Evolutionary conservation across 23 tunicate species (phyloP).

Genomic region (Corella eumyota): DNA sequence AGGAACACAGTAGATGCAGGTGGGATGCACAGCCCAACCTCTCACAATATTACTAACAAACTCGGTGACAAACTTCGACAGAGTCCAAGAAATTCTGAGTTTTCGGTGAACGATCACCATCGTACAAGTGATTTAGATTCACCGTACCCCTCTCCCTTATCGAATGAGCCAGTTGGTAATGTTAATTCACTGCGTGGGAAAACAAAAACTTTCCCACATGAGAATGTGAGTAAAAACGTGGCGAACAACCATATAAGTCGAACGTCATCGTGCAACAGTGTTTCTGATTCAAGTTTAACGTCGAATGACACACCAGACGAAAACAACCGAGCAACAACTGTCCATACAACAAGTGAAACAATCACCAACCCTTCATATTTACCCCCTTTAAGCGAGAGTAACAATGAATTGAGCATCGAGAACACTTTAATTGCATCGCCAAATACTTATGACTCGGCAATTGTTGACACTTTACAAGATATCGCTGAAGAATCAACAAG

Average conservation of each 20-base stretch:
- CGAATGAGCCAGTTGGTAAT: constrained; percentile 7
- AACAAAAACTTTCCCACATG: background rate
- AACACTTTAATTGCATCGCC: constrained; percentile 9
- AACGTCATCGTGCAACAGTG: constrained; percentile 69
- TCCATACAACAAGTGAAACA: background rate
- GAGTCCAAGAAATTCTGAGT: constrained; percentile 27
- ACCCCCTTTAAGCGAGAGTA: background rate
- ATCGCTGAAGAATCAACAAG: background rate
- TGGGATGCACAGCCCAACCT: background rate
- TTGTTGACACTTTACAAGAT: constrained; percentile 9
- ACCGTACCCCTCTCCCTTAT: constrained; percentile 22
- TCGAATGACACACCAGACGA: constrained; percentile 54
- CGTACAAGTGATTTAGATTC: constrained; percentile 13
- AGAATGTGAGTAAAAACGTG: background rate
- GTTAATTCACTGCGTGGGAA: constrained; percentile 4
- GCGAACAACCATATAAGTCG: constrained; percentile 15
- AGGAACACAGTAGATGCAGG: constrained; percentile 1
- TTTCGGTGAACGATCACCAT: constrained; percentile 6
- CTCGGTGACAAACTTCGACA: constrained; percentile 24
- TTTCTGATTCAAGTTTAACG: constrained; percentile 64
- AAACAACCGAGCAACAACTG: constrained; percentile 5
- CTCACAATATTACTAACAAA: background rate
- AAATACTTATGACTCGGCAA: constrained; percentile 17
- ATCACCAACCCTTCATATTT: constrained; percentile 4
- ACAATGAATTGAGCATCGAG: constrained; percentile 13